Percentiles rank a stretch among this genome's conserved stretches.
phyloP scores from a whole-genome alignment of 2,888 invertebrate species.

The Lysandra coridon region DNA sequence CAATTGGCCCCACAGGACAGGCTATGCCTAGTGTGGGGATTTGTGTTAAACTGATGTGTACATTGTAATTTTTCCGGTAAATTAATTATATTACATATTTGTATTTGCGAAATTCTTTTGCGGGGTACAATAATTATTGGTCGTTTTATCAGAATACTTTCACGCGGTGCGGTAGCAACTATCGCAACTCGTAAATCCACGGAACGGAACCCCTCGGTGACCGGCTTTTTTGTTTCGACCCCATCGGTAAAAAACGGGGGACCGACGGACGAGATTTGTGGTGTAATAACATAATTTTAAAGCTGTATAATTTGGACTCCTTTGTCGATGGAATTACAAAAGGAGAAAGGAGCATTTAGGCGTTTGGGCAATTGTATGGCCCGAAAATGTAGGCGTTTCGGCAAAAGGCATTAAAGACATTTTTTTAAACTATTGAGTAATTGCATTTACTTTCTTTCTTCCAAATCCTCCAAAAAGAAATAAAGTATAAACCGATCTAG shows the following conservation, averaged over 20 bases:
- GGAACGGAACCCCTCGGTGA: conserved; percentile 59
- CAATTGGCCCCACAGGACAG: too few relatives aligned
- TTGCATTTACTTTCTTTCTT: background rate
- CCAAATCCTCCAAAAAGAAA: too few relatives aligned
- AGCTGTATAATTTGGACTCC: conserved; percentile 16
- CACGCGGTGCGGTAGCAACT: conserved; percentile 31
- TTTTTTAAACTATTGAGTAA: background rate
- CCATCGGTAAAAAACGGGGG: conserved; percentile 45
- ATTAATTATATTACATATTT: too few relatives aligned
- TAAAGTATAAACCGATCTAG: too few relatives aligned
- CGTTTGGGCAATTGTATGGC: too few relatives aligned
- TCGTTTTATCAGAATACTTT: conserved; percentile 19
- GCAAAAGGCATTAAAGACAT: background rate
- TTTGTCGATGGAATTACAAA: conserved; percentile 24
- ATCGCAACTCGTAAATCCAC: conserved; percentile 40
- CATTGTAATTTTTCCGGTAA: too few relatives aligned
- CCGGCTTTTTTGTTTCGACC: conserved; percentile 57
- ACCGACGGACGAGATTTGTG: conserved; percentile 35
- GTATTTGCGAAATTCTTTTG: too few relatives aligned
- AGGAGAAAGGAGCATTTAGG: background rate
- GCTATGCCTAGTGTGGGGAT: too few relatives aligned
- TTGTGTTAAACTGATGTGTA: too few relatives aligned
- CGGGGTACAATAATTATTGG: background rate
- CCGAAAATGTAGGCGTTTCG: too few relatives aligned
- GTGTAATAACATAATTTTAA: conserved; percentile 27